A percentile compares a stretch with the other conserved stretches of the same genome.
Evolutionary conservation across 2,797 vertebrate genomes (phyloP).

Genomic region (Acipenser oxyrinchus): DNA sequence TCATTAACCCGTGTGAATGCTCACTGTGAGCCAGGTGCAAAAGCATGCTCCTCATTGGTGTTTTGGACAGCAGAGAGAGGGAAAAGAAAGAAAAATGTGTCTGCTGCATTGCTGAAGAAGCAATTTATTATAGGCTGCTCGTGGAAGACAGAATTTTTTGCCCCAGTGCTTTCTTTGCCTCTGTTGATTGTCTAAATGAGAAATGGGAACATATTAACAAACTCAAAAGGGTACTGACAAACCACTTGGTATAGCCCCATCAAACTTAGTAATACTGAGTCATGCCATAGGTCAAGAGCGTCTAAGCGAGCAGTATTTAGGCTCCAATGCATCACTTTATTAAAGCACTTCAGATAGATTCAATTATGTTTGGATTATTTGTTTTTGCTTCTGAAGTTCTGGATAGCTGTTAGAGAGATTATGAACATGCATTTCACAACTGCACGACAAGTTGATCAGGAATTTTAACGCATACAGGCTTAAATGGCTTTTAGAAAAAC

Average conservation of each 20-base stretch:
- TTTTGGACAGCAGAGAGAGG: conserved; percentile 33
- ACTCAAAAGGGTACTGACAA: conserved; percentile 52
- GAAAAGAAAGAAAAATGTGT: conserved; percentile 73
- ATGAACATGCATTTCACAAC: conserved; percentile 19
- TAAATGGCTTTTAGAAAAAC: too few species aligned
- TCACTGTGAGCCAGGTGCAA: conserved; percentile 56
- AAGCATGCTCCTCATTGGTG: conserved; percentile 46
- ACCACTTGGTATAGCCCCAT: conserved; percentile 54
- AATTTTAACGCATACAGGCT: too few species aligned
- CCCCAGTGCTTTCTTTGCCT: conserved; percentile 69
- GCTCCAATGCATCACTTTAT: conserved; percentile 36
- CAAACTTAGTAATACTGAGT: conserved; percentile 49
- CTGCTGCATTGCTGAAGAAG: conserved; percentile 78
- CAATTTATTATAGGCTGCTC: conserved; percentile 90
- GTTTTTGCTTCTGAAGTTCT: conserved; percentile 1
- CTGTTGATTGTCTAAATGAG: conserved; percentile 79
- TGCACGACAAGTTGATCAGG: background rate
- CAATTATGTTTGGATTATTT: conserved; percentile 18
- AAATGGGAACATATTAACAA: conserved; percentile 73
- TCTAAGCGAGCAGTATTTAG: conserved; percentile 38
- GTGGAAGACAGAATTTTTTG: conserved; percentile 82
- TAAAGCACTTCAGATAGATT: conserved; percentile 38
- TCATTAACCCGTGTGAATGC: conserved; percentile 62
- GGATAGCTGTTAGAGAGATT: conserved; percentile 16
- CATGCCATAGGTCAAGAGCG: conserved; percentile 53